Conservation (phyloP, 2,113 vertebrate species). For the Nipponia nippon region DNA sequence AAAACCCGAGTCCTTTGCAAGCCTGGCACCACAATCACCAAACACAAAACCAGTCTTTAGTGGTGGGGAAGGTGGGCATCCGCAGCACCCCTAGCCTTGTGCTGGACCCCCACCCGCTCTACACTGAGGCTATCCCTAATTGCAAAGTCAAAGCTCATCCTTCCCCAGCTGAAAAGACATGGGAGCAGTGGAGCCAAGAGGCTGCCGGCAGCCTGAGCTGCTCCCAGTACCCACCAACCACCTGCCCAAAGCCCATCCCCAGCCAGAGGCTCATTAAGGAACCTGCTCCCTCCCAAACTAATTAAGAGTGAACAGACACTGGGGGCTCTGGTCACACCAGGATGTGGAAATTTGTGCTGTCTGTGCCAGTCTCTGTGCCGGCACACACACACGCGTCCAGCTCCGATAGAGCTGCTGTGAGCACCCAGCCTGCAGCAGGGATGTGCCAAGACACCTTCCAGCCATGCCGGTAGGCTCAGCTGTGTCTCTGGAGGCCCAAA, state of each 20-base stretch:
- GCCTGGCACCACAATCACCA: too few relatives aligned
- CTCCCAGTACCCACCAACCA: neutral
- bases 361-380: accelerated
- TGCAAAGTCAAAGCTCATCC: neutral
- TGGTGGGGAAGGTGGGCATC: neutral
- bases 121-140: accelerated
- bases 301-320: neutral
- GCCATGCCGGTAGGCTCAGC: neutral
- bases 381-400: accelerated
- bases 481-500: neutral
- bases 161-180: neutral
- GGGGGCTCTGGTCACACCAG: too few relatives aligned
- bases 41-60: neutral
- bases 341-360: accelerated
- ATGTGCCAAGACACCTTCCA: neutral
- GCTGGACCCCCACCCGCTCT: neutral
- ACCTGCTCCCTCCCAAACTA: neutral
- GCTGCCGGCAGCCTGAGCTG: neutral
- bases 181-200: neutral
- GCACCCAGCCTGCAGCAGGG: neutral
- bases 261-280: neutral
- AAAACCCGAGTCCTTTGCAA: neutral
- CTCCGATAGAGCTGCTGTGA: neutral
- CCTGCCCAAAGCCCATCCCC: neutral
- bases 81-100: accelerated